A percentile compares a stretch with the other conserved stretches of the same genome.
These are phyloP conservation scores for Halocaridina rubra DNA, from an alignment of 2,888 invertebrate genomes.

Conservation along the genomic window DNA sequence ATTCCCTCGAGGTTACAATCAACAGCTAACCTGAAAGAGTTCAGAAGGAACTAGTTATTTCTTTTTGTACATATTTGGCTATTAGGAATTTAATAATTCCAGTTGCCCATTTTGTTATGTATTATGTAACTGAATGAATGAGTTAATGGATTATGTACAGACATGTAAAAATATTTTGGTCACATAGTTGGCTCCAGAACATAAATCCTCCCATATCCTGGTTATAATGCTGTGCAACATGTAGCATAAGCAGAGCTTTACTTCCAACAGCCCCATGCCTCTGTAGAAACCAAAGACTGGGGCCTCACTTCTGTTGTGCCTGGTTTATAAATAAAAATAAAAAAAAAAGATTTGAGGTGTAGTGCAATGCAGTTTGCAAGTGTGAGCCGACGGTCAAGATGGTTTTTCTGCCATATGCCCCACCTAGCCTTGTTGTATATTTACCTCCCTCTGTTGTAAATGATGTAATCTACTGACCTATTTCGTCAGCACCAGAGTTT, in stretches of 20 bases:
- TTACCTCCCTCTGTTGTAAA: constrained; percentile 53
- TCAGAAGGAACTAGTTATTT: constrained; percentile 52
- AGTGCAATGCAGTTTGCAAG: constrained; percentile 57
- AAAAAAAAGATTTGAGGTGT: constrained; percentile 47
- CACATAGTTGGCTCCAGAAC: constrained; percentile 55
- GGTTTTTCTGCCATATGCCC: constrained; percentile 55
- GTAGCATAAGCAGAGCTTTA: constrained; percentile 59
- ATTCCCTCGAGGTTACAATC: constrained; percentile 50
- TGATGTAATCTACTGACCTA: constrained; percentile 51
- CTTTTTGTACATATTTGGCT: constrained; percentile 58
- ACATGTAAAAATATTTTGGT: constrained; percentile 56
- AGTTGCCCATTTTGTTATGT: constrained; percentile 61
- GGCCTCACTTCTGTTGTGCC: constrained; percentile 59
- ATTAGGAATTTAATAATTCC: constrained; percentile 50
- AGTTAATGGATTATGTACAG: constrained; percentile 57
- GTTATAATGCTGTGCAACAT: constrained; percentile 57
- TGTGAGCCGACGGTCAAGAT: constrained; percentile 53
- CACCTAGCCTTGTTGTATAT: constrained; percentile 59
- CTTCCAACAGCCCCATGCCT: constrained; percentile 55
- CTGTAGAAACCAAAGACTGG: constrained; percentile 61
- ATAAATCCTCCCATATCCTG: constrained; percentile 50
- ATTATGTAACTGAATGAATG: constrained; percentile 53
- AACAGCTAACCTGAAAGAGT: constrained; percentile 51
- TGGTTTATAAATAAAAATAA: too few species aligned
- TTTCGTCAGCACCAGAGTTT: constrained; percentile 33